Conservation (phyloP, 64 coral and sea anemone species). For the Cladopsammia gracilis region DNA sequence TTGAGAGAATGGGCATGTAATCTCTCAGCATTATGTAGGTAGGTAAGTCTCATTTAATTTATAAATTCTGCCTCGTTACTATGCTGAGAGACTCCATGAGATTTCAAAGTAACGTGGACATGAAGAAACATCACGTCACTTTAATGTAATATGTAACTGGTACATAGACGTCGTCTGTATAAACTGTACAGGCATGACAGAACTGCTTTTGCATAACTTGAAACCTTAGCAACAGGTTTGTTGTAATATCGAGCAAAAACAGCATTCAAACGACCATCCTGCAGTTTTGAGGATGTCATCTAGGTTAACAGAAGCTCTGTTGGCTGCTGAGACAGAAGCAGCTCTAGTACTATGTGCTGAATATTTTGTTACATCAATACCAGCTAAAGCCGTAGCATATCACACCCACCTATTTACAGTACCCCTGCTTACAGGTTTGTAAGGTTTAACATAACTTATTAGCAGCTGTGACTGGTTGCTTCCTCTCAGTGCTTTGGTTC, state of each 20-base stretch:
- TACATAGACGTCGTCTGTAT: no score
- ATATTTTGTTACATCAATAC: conserved; percentile 39
- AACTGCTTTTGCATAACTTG: conserved; percentile 9
- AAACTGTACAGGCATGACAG: conserved; percentile 10
- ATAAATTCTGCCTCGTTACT: conserved; percentile 35
- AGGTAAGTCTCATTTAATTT: conserved; percentile 51
- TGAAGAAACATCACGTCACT: conserved; percentile 12
- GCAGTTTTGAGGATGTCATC: conserved; percentile 44
- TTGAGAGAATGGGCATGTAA: conserved; percentile 19
- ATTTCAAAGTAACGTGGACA: conserved; percentile 40
- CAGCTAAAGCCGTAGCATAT: background rate
- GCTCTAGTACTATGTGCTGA: conserved; percentile 48
- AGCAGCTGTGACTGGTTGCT: conserved; percentile 41
- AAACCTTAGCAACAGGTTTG: conserved; percentile 36
- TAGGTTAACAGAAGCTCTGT: conserved; percentile 30
- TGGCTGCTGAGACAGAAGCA: conserved; percentile 42
- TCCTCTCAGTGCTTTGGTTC: background rate
- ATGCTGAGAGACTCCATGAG: conserved; percentile 48
- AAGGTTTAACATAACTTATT: conserved; percentile 38
- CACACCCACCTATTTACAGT: conserved; percentile 5
- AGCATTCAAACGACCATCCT: conserved; percentile 54
- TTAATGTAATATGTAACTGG: conserved; percentile 15
- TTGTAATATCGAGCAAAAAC: conserved; percentile 52
- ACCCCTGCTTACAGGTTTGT: conserved; percentile 29
- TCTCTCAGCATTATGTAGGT: conserved; percentile 11